Conservation (phyloP, 2,888 invertebrate genomes). For the Antheraea yamamai region DNA sequence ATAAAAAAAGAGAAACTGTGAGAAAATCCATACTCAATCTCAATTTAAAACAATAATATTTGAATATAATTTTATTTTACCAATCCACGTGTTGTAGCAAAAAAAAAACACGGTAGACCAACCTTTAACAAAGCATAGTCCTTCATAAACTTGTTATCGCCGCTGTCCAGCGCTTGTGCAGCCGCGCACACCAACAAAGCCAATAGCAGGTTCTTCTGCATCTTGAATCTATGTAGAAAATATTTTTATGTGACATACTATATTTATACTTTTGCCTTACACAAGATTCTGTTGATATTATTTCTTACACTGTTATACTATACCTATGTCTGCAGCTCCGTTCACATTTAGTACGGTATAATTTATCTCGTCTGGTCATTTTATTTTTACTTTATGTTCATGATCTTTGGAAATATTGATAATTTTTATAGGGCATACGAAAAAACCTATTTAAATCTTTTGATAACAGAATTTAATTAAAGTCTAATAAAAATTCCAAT, state of each 20-base stretch:
- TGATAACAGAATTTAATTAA: too few relatives aligned
- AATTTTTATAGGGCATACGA: too few relatives aligned
- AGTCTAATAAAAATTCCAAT: too few relatives aligned
- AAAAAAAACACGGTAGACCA: slow-evolving; percentile 24
- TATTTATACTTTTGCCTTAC: neutral
- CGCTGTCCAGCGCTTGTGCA: slow-evolving; percentile 75
- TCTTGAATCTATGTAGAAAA: slow-evolving; percentile 29
- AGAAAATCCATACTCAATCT: neutral
- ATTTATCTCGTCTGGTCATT: too few relatives aligned
- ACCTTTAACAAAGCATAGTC: slow-evolving; percentile 89
- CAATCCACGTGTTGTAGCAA: neutral
- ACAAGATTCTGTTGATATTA: neutral
- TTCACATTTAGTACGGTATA: too few relatives aligned
- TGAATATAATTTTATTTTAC: too few relatives aligned
- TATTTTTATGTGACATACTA: neutral
- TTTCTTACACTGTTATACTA: neutral
- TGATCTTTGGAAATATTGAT: too few relatives aligned
- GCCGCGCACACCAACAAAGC: slow-evolving; percentile 51
- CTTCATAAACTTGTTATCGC: slow-evolving; percentile 85
- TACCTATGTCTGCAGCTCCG: too few relatives aligned
- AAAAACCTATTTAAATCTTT: too few relatives aligned
- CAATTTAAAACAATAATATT: too few relatives aligned
- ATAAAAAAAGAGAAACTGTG: neutral
- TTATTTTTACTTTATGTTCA: too few relatives aligned
- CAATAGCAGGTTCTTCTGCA: slow-evolving; percentile 40